Conservation (phyloP, 2,797 vertebrate species). For the Rhinatrema bivittatum region DNA sequence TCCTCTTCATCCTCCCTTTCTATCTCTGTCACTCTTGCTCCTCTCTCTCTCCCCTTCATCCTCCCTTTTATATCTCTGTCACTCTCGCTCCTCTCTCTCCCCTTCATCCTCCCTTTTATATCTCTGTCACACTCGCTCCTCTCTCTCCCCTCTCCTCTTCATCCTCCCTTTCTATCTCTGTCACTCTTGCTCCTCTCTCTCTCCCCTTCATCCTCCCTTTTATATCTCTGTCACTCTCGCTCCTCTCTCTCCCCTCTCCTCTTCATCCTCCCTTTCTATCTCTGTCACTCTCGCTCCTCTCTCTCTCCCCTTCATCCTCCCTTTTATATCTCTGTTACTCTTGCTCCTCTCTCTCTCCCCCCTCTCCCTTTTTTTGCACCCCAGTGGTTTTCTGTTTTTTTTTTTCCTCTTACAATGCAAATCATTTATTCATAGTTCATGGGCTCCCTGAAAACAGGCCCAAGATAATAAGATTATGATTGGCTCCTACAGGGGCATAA, state of each 20-base stretch:
- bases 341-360: background rate
- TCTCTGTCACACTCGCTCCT: background rate
- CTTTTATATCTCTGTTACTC: too few species aligned
- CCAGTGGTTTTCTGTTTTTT: background rate
- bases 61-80: too few species aligned
- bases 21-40: background rate
- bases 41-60: background rate
- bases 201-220: too few species aligned
- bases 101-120: background rate
- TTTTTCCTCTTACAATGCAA: background rate
- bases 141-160: background rate
- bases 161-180: background rate
- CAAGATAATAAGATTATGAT: background rate
- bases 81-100: background rate
- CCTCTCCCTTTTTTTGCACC: background rate
- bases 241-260: too few species aligned
- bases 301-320: background rate
- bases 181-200: background rate
- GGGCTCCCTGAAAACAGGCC: conserved; percentile 1
- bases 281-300: background rate
- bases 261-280: background rate
- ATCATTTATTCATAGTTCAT: background rate
- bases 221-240: too few species aligned
- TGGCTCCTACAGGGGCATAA: background rate
- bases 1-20: background rate